phyloP scores from a whole-genome alignment of 2,113 vertebrate species.

The Forbesichthys agassizii region DNA sequence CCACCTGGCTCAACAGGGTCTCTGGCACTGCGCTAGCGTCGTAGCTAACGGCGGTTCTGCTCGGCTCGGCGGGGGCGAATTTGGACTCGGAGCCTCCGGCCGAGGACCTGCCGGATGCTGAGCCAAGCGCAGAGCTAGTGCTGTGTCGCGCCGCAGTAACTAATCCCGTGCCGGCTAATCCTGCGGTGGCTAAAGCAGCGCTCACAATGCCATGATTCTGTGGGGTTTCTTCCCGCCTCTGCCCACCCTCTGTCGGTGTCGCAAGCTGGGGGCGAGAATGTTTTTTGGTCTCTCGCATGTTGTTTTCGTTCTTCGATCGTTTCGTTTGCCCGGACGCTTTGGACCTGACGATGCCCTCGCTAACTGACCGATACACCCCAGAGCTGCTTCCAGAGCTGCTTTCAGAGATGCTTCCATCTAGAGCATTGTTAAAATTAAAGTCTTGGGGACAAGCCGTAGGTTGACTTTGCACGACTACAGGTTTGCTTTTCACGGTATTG shows the following conservation, averaged over 20 bases:
- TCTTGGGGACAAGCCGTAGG: not conserved
- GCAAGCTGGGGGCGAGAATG: not conserved
- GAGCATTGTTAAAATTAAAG: not conserved
- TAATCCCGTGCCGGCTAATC: too few relatives aligned
- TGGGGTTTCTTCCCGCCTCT: not conserved
- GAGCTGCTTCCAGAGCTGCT: not conserved
- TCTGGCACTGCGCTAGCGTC: conserved; percentile 48
- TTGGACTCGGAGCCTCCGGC: not conserved
- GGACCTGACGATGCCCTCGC: not conserved
- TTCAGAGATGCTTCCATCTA: not conserved
- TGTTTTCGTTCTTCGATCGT: conserved; percentile 41
- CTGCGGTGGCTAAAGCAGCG: too few relatives aligned
- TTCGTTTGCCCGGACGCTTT: not conserved
- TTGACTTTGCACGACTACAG: conserved; percentile 19
- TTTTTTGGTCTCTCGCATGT: conserved; percentile 11
- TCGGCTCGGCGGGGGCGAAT: not conserved
- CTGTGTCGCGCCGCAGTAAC: too few relatives aligned
- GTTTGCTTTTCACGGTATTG: conserved; percentile 25
- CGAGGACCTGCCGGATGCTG: too few relatives aligned
- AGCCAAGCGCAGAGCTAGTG: too few relatives aligned
- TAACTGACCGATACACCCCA: conserved; percentile 4
- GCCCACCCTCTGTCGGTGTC: not conserved
- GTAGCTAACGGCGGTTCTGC: conserved; percentile 46
- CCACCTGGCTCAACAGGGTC: conserved; percentile 8
- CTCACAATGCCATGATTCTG: not conserved